These are phyloP conservation scores for Alectoris magna DNA, from an alignment of 2,797 vertebrate genomes.

Conservation along the genomic window DNA sequence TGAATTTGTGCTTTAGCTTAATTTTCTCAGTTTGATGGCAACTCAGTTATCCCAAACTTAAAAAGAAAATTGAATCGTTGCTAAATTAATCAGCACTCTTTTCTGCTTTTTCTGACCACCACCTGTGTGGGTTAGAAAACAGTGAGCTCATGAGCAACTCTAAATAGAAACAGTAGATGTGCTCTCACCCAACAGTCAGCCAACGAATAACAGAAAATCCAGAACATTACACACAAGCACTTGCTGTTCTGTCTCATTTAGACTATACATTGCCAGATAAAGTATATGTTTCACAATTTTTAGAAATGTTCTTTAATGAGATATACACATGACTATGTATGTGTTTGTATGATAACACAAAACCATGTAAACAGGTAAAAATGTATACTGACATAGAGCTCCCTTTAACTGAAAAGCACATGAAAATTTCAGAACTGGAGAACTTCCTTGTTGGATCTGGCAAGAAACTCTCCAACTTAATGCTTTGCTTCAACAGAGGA, in stretches of 20 bases:
- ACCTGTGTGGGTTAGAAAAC: slow-evolving; percentile 14
- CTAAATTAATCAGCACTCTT: background rate
- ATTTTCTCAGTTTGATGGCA: background rate
- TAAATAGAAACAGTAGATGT: slow-evolving; percentile 14
- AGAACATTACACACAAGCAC: background rate
- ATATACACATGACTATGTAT: background rate
- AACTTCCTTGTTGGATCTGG: background rate
- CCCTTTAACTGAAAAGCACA: background rate
- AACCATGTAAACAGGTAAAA: background rate
- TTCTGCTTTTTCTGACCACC: slow-evolving; percentile 20
- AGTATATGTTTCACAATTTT: background rate
- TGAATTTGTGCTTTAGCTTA: background rate
- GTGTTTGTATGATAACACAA: background rate
- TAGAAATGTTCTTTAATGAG: background rate
- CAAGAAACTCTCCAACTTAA: background rate
- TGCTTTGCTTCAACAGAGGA: background rate
- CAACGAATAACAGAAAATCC: background rate
- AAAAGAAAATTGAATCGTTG: background rate
- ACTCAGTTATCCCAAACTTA: background rate
- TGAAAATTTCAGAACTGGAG: background rate
- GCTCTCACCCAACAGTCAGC: background rate
- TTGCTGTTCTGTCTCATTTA: background rate
- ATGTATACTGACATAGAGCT: background rate
- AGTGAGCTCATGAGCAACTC: background rate
- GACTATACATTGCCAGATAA: background rate